Percentiles rank a stretch among this genome's conserved stretches.
Conservation (phyloP, 2,113 vertebrate species). For the Pardalotus punctatus region DNA sequence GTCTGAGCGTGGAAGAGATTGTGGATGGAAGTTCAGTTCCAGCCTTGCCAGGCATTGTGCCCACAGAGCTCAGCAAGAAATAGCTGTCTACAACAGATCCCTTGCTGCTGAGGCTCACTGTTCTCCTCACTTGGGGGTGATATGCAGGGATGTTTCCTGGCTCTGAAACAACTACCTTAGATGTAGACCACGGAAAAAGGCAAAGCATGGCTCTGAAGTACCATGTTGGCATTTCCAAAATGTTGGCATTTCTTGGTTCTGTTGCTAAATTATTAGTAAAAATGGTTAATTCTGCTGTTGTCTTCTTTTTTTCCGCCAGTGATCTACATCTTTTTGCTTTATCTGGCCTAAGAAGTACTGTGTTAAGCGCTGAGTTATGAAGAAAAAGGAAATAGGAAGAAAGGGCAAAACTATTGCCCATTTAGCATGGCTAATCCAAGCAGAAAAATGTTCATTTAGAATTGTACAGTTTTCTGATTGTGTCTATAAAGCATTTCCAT, state of each 20-base stretch:
- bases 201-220: not conserved
- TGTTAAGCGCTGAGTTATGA: not conserved
- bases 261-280: not conserved
- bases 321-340: not conserved
- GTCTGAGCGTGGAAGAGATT: not conserved
- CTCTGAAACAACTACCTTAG: not conserved
- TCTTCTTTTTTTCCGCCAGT: not conserved
- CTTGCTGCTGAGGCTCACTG: not conserved
- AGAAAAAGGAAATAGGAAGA: not conserved
- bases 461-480: not conserved
- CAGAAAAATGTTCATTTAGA: not conserved
- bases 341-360: not conserved
- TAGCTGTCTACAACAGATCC: not conserved
- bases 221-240: not conserved
- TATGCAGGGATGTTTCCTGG: not conserved
- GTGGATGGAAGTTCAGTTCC: not conserved
- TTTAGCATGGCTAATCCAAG: not conserved
- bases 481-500: not conserved
- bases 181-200: rapidly evolving
- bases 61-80: not conserved
- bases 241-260: not conserved
- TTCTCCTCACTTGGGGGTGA: not conserved
- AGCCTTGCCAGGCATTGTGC: not conserved
- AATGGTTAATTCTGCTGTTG: not conserved
- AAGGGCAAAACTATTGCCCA: not conserved